phyloP scores from a whole-genome alignment of 1,140 invertebrate species.

The Drosophila teissieri region DNA sequence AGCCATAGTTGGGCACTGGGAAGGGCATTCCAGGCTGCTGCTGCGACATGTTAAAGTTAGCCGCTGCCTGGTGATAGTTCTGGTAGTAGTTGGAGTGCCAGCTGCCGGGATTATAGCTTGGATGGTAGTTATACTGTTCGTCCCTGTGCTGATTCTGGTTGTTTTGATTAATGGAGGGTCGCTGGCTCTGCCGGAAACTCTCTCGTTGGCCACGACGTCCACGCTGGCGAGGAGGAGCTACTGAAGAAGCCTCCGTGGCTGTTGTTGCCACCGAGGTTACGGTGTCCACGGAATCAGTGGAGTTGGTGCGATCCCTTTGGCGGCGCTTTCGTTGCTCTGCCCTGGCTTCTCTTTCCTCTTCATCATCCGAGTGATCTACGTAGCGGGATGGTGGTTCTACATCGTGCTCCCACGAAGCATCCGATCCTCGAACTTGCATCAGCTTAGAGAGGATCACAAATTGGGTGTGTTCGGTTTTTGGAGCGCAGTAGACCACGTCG shows the following conservation, averaged over 20 bases:
- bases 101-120: slow-evolving; percentile 76
- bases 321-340: slow-evolving; percentile 81
- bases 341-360: slow-evolving; percentile 89
- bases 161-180: slow-evolving; percentile 3
- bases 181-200: slow-evolving; percentile 35
- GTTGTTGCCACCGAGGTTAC: slow-evolving; percentile 31
- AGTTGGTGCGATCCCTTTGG: slow-evolving; percentile 59
- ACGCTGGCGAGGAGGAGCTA: slow-evolving; percentile 41
- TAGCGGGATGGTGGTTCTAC: slow-evolving; percentile 90
- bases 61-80: slow-evolving; percentile 61
- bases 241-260: slow-evolving; percentile 32
- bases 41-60: slow-evolving; percentile 64
- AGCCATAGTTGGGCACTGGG: slow-evolving; percentile 59
- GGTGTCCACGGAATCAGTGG: slow-evolving; percentile 59
- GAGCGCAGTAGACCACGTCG: slow-evolving; percentile 92
- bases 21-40: slow-evolving; percentile 51
- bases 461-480: slow-evolving; percentile 89
- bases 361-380: slow-evolving; percentile 95
- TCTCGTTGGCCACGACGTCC: slow-evolving; percentile 55
- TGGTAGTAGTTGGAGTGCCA: slow-evolving; percentile 83
- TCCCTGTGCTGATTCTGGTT: slow-evolving; percentile 36
- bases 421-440: slow-evolving; percentile 90
- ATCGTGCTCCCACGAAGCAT: slow-evolving; percentile 93
- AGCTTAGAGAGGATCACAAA: slow-evolving; percentile 91
- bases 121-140: slow-evolving; percentile 67